Evolutionary conservation across 1,140 invertebrate species (phyloP).

Genomic region (Teleopsis dalmanni): DNA sequence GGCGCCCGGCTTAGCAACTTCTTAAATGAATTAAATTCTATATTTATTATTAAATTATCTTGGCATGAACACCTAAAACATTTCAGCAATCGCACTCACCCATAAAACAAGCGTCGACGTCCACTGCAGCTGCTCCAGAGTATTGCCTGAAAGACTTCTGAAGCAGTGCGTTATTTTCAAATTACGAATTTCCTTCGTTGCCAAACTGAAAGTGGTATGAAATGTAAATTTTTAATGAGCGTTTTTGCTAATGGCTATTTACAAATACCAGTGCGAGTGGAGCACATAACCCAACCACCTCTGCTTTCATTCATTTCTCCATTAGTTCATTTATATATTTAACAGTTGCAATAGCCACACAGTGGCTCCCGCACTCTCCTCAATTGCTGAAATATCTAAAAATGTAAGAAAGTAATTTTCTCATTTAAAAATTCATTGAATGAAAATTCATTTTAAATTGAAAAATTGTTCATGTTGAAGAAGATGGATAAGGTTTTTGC

Average conservation of each 20-base stretch:
- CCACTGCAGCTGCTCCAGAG: background rate
- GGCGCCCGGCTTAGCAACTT: constrained; percentile 15
- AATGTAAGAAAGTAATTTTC: constrained; percentile 14
- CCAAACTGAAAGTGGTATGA: constrained; percentile 1
- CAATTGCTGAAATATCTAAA: background rate
- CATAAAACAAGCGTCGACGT: background rate
- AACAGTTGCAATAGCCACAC: background rate
- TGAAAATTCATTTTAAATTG: constrained; percentile 16
- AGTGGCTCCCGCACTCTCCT: background rate
- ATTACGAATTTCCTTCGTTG: background rate
- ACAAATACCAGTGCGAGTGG: constrained; percentile 10
- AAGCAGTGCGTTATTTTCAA: background rate
- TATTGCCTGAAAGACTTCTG: background rate
- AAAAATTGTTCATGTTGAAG: constrained; percentile 16
- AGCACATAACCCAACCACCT: constrained; percentile 1
- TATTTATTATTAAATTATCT: constrained; percentile 44
- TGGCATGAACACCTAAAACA: constrained; percentile 43
- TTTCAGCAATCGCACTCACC: background rate
- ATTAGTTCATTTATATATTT: background rate
- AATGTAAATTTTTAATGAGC: constrained; percentile 44
- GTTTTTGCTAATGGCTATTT: constrained; percentile 45
- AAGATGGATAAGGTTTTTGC: too few relatives aligned
- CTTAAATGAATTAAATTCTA: constrained; percentile 44
- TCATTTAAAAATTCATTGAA: constrained; percentile 18
- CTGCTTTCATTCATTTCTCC: background rate